These are phyloP conservation scores for Artibeus lituratus DNA, from an alignment of 2,797 vertebrate genomes.

Conservation along the genomic window DNA sequence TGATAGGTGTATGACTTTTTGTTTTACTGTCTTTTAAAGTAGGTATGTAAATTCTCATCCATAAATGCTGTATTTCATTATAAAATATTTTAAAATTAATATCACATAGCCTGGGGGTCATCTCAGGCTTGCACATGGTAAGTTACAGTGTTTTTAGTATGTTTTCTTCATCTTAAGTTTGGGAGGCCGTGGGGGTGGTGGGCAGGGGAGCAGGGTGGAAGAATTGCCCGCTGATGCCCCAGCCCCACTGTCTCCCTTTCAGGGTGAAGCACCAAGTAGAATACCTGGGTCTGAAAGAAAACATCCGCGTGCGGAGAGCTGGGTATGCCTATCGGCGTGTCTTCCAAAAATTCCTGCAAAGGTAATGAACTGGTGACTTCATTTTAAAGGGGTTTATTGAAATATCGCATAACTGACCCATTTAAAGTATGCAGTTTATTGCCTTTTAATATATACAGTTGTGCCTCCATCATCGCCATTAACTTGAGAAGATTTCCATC, in stretches of 20 bases:
- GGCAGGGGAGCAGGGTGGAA: neutral
- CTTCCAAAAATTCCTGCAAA: slow-evolving; percentile 97
- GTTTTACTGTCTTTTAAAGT: neutral
- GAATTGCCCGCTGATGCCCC: neutral
- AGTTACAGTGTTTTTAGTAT: neutral
- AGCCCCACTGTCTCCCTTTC: neutral
- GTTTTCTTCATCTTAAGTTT: neutral
- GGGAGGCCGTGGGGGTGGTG: too few relatives aligned
- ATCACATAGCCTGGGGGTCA: neutral
- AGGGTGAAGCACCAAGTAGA: slow-evolving; percentile 99
- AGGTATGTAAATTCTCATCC: neutral
- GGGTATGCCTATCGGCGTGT: slow-evolving; percentile 96
- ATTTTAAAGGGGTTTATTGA: neutral
- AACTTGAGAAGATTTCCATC: neutral
- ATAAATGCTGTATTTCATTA: neutral
- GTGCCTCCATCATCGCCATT: neutral
- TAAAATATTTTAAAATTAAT: neutral
- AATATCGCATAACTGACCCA: neutral
- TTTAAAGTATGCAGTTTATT: neutral
- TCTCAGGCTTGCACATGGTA: neutral
- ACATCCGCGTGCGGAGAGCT: slow-evolving; percentile 97
- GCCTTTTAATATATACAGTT: neutral
- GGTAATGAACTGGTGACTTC: slow-evolving; percentile 80
- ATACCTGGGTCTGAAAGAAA: slow-evolving; percentile 97
- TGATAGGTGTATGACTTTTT: neutral